Evolutionary conservation across 35 echinoderm and acorn worm genomes (phyloP), one percentile per base, ranked within the genome.

Genomic region (Diadema setosum): DNA sequence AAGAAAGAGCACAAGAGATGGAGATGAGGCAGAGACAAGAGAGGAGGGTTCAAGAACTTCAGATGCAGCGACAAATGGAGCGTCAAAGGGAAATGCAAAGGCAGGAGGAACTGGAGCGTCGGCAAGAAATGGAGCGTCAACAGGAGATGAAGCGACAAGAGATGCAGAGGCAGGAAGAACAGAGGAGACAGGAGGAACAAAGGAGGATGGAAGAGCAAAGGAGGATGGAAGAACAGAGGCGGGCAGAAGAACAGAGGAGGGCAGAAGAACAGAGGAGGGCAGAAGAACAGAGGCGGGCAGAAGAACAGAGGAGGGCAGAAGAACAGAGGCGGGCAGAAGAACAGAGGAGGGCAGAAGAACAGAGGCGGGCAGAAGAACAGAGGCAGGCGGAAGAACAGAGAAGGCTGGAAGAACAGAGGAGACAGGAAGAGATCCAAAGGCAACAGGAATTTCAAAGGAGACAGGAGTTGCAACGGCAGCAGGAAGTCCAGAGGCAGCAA

Each of bases 391-490:
- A n/a, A n/a, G n/a, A n/a, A n/a, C n/a, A n/a, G n/a, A n/a, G n/a
- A n/a, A n/a, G n/a, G n/a, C n/a, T n/a, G n/a, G n/a, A n/a, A n/a
- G n/a, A n/a, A n/a, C n/a, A n/a, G n/a, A n/a, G n/a, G n/a, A n/a
- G n/a, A n/a, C n/a, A n/a, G n/a, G n/a, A n/a, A n/a, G n/a, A n/a
- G n/a, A n/a, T 78, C 2, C 73, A 44, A 21, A 78, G 39, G 39
- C 73, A 78, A 78, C 73, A 78, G 37, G 73, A 78, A 78, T 42
- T 78, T 44, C 88, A 90, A 52, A 65, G 81, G 4, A 30, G 84
- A 63, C 80, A 90, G 36, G 89, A 91, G 52, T 85, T 59, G 63
- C 84, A 84, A 65, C 32, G 64, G 8, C 89, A 91, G 69, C 89
- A 91, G 44, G 73, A 78, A 78, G 40, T 78, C 15, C 73, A 78